These are phyloP conservation scores for Gonatopus flavifemur DNA, from an alignment of 1,140 invertebrate species.

Conservation along the genomic window DNA sequence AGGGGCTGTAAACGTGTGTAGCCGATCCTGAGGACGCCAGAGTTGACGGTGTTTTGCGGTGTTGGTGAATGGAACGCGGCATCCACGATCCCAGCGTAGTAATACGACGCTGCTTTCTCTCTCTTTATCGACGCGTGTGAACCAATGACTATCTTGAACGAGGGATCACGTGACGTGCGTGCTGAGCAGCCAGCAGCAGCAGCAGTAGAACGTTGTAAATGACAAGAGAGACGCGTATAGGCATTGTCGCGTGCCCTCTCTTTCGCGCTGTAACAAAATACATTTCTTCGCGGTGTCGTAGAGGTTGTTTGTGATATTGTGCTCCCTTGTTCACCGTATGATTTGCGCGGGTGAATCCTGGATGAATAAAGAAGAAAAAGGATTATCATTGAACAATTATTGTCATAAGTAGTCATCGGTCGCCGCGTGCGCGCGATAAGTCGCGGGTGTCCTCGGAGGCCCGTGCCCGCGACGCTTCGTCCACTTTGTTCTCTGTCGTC, in stretches of 20 bases:
- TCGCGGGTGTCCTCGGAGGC: constrained; percentile 25
- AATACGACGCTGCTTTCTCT: constrained; percentile 34
- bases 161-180: constrained; percentile 40
- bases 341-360: constrained; percentile 7
- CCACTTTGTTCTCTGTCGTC: constrained; percentile 4
- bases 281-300: constrained; percentile 29
- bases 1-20: too few species aligned
- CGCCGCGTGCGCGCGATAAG: constrained; percentile 22
- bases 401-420: constrained; percentile 15
- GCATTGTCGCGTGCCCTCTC: constrained; percentile 38
- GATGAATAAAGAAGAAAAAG: constrained; percentile 4
- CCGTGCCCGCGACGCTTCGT: constrained; percentile 19
- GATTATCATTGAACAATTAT: constrained; percentile 10
- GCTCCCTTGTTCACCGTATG: constrained; percentile 6
- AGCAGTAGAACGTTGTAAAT: constrained; percentile 45
- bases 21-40: constrained; percentile 33
- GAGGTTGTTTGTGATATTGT: constrained; percentile 14
- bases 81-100: constrained; percentile 35
- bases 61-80: constrained; percentile 43
- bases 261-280: too few species aligned
- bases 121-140: constrained; percentile 25
- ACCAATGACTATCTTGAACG: constrained; percentile 30
- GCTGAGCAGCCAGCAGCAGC: too few species aligned
- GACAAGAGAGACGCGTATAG: constrained; percentile 47
- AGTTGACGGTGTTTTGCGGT: constrained; percentile 16